These are phyloP conservation scores for Synergus gifuensis DNA, from an alignment of 2,888 invertebrate genomes.

Conservation along the genomic window DNA sequence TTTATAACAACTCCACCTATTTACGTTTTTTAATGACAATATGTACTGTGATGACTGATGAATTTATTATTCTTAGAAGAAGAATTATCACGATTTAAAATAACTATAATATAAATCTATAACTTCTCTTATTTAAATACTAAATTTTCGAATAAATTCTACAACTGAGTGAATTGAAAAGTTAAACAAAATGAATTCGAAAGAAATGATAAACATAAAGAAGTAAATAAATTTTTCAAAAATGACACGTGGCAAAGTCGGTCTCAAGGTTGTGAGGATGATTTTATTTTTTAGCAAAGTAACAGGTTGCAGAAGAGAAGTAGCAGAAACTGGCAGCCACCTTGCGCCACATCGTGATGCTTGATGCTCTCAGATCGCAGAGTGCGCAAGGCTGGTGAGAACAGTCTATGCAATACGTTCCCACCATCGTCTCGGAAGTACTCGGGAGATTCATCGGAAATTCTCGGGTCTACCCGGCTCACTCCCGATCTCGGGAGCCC, in stretches of 20 bases:
- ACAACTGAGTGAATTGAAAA: background rate
- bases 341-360: conserved; percentile 61
- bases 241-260: conserved; percentile 6
- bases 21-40: too few species aligned
- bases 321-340: conserved; percentile 56
- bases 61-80: too few species aligned
- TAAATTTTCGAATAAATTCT: background rate
- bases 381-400: conserved; percentile 73
- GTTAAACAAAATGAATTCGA: background rate
- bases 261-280: conserved; percentile 43
- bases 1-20: too few species aligned
- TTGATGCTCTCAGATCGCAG: conserved; percentile 61
- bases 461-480: conserved; percentile 63
- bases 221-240: background rate
- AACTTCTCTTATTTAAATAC: background rate
- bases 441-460: conserved; percentile 70
- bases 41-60: too few species aligned
- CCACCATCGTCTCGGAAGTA: conserved; percentile 76
- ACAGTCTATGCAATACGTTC: conserved; percentile 76
- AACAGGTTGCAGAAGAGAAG: conserved; percentile 62
- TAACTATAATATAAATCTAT: too few species aligned
- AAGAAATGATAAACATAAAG: background rate
- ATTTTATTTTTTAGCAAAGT: conserved; percentile 50
- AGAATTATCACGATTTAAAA: too few species aligned
- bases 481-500: conserved; percentile 64